A percentile compares a stretch with the other conserved stretches of the same genome.
Evolutionary conservation across 2,888 invertebrate species (phyloP).

Genomic region (Zygogramma bicolorata): DNA sequence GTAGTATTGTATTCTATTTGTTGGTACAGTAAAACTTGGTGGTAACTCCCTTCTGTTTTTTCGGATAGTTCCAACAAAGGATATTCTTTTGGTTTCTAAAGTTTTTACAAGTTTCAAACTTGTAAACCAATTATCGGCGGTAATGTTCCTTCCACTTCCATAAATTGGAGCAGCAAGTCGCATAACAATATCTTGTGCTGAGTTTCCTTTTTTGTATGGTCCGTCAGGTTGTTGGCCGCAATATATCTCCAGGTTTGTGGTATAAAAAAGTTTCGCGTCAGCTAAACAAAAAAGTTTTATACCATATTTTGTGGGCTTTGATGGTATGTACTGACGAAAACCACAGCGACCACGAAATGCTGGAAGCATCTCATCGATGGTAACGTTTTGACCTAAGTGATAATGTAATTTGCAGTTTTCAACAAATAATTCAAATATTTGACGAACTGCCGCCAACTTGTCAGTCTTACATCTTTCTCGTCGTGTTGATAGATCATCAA

Average conservation of each 20-base stretch:
- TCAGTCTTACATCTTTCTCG: neutral
- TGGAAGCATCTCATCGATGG: no score
- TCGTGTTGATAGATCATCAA: slow-evolving; percentile 1
- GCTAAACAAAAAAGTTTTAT: neutral
- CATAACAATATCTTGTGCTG: neutral
- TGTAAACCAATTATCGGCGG: no score
- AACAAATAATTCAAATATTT: neutral
- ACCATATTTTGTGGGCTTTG: neutral
- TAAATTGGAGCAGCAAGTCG: neutral
- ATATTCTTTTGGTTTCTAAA: no score
- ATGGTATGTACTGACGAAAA: no score
- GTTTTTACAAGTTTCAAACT: no score
- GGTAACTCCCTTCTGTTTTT: no score
- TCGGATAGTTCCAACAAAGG: no score
- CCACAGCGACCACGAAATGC: no score
- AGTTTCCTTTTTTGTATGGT: neutral
- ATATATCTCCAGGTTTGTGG: neutral
- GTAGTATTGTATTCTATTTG: no score
- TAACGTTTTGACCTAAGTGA: no score
- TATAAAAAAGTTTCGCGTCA: neutral
- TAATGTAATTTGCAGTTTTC: slow-evolving; percentile 4
- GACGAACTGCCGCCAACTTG: neutral
- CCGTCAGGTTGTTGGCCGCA: neutral
- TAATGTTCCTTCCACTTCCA: neutral
- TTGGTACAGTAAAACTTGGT: no score